A percentile compares a stretch with the other conserved stretches of the same genome.
Conservation (phyloP, 2,888 invertebrate genomes). For the Allolobophora icterica region DNA sequence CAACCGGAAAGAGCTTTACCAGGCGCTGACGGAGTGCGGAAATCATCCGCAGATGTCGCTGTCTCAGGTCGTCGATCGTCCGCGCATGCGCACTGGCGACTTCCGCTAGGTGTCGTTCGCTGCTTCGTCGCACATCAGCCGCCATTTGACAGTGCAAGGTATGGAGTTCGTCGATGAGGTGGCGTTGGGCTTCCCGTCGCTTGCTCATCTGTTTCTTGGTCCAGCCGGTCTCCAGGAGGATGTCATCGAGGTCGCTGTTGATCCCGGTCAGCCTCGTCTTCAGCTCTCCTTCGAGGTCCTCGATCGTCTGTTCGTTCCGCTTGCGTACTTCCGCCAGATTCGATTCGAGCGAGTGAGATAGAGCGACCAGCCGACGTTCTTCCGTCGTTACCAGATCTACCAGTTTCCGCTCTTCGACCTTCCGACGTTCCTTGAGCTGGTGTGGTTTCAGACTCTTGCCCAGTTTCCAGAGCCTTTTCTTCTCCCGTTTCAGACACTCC, state of each 20-base stretch:
- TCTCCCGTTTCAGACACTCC: background rate
- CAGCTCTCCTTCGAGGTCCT: background rate
- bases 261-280: background rate
- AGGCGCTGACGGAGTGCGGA: background rate
- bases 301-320: background rate
- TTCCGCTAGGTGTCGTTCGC: background rate
- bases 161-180: background rate
- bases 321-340: background rate
- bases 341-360: background rate
- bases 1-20: background rate
- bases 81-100: background rate
- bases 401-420: constrained; percentile 2
- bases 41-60: background rate
- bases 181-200: constrained; percentile 22
- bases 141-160: constrained; percentile 22
- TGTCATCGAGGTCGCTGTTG: background rate
- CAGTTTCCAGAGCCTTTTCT: background rate
- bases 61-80: background rate
- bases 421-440: constrained; percentile 18
- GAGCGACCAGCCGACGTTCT: background rate
- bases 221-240: background rate
- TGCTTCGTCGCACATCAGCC: background rate
- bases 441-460: background rate
- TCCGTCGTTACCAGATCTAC: background rate
- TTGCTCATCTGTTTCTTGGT: background rate